Percentiles rank a stretch among this genome's conserved stretches.
These are phyloP conservation scores for Fukomys damarensis DNA, from an alignment of 2,113 vertebrate genomes.

Conservation along the genomic window DNA sequence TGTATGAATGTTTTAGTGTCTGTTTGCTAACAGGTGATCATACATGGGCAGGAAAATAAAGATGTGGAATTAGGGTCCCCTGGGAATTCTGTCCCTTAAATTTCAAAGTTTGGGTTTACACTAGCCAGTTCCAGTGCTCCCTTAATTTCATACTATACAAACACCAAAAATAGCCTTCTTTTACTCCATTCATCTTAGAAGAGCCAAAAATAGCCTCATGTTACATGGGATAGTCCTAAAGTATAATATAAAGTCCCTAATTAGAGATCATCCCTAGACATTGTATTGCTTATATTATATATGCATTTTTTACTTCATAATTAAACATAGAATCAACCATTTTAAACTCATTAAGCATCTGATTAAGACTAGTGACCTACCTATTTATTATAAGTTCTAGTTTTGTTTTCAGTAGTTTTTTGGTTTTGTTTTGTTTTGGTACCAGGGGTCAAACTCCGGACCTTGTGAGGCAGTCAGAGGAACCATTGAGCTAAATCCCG, in stretches of 20 bases:
- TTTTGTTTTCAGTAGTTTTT: not conserved
- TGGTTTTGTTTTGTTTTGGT: too few relatives aligned
- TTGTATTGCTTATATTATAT: not conserved
- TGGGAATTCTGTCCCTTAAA: not conserved
- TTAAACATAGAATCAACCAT: not conserved
- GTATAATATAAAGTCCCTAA: not conserved
- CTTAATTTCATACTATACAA: not conserved
- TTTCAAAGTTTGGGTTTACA: not conserved
- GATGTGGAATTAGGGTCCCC: not conserved
- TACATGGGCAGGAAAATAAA: not conserved
- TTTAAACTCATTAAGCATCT: not conserved
- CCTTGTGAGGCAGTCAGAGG: too few relatives aligned
- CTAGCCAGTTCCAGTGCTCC: not conserved
- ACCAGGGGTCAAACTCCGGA: too few relatives aligned
- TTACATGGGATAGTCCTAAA: not conserved
- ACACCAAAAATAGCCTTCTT: not conserved
- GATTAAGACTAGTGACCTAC: not conserved
- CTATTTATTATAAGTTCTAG: slow-evolving; percentile 25
- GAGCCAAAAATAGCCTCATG: not conserved
- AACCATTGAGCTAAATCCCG: too few relatives aligned
- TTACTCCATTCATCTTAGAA: not conserved
- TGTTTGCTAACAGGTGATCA: not conserved
- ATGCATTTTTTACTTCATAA: not conserved
- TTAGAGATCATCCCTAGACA: not conserved
- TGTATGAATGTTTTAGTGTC: not conserved